Evolutionary conservation across 2,797 vertebrate genomes (phyloP).

Genomic region (Sitta carolinensis): DNA sequence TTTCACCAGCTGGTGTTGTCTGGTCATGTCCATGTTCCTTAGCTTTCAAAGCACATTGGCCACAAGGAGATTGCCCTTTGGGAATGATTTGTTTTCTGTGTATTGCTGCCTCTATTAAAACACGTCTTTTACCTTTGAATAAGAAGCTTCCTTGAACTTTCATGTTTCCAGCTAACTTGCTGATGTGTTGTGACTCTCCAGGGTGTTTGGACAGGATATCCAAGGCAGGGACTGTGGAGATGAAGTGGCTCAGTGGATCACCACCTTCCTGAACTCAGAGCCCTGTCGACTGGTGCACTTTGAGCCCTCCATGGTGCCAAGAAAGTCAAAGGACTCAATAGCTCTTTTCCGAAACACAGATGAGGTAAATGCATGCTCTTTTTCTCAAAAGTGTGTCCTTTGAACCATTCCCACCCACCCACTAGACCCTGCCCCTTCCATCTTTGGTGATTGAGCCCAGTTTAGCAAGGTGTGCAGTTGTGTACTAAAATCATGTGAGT

Average conservation of each 20-base stretch:
- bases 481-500: background rate
- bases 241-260: conserved; percentile 85
- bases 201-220: conserved; percentile 84
- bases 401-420: background rate
- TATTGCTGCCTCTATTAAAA: background rate
- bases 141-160: background rate
- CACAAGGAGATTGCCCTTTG: background rate
- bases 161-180: background rate
- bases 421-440: background rate
- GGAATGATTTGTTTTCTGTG: background rate
- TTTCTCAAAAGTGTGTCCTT: background rate
- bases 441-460: background rate
- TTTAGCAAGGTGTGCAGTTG: background rate
- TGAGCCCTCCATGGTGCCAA: conserved; percentile 82
- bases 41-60: background rate
- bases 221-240: conserved; percentile 92
- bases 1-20: background rate
- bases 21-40: background rate
- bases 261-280: conserved; percentile 78
- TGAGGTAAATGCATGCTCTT: conserved; percentile 73
- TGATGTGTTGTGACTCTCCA: conserved; percentile 54
- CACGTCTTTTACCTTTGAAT: background rate
- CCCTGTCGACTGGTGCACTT: conserved; percentile 87
- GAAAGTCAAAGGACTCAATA: conserved; percentile 61
- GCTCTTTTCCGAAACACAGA: conserved; percentile 67